A percentile compares a stretch with the other conserved stretches of the same genome.
phyloP scores from a whole-genome alignment of 1,140 invertebrate genomes.

The Globodera ellingtonae region DNA sequence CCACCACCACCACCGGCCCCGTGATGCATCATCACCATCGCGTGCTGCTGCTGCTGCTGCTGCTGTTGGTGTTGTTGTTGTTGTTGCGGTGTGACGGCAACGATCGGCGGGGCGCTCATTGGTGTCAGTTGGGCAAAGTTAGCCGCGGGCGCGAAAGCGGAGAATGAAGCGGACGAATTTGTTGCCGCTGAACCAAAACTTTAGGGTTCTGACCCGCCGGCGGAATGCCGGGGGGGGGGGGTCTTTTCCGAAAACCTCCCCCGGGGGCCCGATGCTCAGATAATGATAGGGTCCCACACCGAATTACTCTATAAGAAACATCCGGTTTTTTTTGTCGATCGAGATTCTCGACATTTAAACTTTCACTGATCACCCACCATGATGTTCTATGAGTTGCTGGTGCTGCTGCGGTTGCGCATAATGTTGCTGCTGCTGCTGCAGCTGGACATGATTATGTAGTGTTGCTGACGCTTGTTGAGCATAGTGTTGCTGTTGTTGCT shows the following conservation, averaged over 20 bases:
- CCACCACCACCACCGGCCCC: background rate
- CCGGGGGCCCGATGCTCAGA: no score
- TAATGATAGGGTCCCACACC: no score
- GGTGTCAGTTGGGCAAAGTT: background rate
- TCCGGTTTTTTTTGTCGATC: no score
- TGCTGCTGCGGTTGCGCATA: conserved; percentile 11
- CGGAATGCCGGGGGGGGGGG: background rate
- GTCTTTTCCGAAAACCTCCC: no score
- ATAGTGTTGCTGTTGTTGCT: conserved; percentile 17
- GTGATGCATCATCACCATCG: background rate
- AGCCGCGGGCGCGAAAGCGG: no score
- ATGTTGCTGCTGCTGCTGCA: conserved; percentile 9
- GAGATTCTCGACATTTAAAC: no score
- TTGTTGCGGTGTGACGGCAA: background rate
- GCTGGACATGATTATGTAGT: background rate
- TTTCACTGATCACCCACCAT: background rate
- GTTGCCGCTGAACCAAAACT: no score
- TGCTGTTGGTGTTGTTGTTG: no score
- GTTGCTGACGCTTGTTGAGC: background rate
- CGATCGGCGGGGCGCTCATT: background rate
- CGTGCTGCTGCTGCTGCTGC: background rate
- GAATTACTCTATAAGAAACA: no score
- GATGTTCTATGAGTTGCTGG: background rate
- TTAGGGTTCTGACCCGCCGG: no score
- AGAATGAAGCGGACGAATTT: background rate